These are phyloP conservation scores for Montipora efflorescens DNA, from an alignment of 64 coral and sea anemone species.

Conservation along the genomic window DNA sequence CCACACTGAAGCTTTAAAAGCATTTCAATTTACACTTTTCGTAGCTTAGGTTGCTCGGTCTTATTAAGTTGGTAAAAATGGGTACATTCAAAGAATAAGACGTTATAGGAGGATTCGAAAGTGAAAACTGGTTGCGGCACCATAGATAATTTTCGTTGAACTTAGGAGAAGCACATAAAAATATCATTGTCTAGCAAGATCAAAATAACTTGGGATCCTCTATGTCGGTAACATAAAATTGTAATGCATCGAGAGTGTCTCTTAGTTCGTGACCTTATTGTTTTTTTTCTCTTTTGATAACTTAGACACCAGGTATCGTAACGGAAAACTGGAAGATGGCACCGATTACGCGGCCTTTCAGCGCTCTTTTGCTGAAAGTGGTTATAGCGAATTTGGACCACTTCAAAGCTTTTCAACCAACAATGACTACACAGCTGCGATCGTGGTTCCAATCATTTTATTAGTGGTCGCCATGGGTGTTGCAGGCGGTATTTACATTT, in stretches of 20 bases:
- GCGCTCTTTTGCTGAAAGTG: background rate
- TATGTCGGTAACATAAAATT: no score
- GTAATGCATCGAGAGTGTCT: background rate
- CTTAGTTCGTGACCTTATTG: background rate
- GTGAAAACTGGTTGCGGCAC: no score
- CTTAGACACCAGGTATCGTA: background rate
- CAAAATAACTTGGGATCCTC: no score
- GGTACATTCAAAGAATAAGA: no score
- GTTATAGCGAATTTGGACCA: background rate
- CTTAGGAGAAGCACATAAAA: no score
- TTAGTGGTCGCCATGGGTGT: background rate
- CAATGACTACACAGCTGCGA: background rate
- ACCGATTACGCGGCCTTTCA: conserved; percentile 16
- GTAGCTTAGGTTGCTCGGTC: no score
- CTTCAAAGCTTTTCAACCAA: background rate
- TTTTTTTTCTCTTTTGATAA: background rate
- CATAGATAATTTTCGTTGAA: no score
- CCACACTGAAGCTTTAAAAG: no score
- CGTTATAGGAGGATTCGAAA: no score
- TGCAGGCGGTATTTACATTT: background rate
- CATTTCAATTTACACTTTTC: no score
- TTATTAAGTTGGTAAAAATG: no score
- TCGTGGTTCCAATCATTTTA: background rate
- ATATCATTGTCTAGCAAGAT: no score
- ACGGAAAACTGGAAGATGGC: conserved; percentile 18